Conservation (phyloP, 2,888 invertebrate species). For the Aplocera efformata region DNA sequence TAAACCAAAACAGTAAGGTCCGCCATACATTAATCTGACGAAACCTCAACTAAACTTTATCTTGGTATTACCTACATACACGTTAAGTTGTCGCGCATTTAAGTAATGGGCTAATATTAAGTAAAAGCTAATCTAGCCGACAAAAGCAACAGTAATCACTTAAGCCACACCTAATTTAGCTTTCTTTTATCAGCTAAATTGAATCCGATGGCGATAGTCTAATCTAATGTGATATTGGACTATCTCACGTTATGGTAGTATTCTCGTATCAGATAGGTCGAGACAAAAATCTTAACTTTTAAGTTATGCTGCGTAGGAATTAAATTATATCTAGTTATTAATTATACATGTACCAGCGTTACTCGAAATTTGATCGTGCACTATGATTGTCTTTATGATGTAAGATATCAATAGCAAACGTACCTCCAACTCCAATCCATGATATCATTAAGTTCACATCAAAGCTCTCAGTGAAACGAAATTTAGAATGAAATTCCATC, state of each 20-base stretch:
- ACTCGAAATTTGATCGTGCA: too few species aligned
- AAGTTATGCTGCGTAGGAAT: too few species aligned
- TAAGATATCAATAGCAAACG: too few species aligned
- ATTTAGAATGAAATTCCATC: constrained; percentile 45
- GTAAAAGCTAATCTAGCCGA: constrained; percentile 35
- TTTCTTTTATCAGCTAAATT: constrained; percentile 63
- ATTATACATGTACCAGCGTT: too few species aligned
- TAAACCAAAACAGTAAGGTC: too few species aligned
- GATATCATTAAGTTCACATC: constrained; percentile 29
- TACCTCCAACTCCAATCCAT: constrained; percentile 34
- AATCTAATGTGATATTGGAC: constrained; percentile 22
- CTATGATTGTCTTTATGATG: too few species aligned
- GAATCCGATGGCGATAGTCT: constrained; percentile 49
- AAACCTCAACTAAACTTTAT: constrained; percentile 6
- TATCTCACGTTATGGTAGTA: constrained; percentile 1
- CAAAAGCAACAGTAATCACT: constrained; percentile 76
- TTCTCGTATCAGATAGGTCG: constrained; percentile 28
- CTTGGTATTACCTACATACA: constrained; percentile 7
- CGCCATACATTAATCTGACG: constrained; percentile 1
- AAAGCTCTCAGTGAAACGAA: constrained; percentile 34
- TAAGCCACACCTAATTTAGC: constrained; percentile 60
- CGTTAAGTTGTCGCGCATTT: constrained; percentile 13
- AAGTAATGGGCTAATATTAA: constrained; percentile 26
- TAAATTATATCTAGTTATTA: too few species aligned
- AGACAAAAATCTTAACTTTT: too few species aligned